Percentiles rank a stretch among this genome's conserved stretches.
Conservation (phyloP, 1,140 invertebrate species). For the Thalassaphorura encarpata region DNA sequence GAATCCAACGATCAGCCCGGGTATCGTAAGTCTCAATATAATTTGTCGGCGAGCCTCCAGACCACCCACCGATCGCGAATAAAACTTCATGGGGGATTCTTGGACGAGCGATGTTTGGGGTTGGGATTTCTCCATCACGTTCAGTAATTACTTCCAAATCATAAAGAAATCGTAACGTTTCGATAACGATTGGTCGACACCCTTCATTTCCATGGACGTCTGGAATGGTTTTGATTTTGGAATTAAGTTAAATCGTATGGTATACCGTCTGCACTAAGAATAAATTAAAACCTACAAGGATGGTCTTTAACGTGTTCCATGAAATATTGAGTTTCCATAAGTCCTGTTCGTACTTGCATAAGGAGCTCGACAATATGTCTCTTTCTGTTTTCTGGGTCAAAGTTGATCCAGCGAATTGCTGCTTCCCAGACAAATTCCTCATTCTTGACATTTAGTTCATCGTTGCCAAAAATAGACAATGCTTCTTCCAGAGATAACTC, state of each 20-base stretch:
- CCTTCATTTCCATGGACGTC: slow-evolving; percentile 51
- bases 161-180: slow-evolving; percentile 60
- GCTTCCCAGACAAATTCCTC: slow-evolving; percentile 57
- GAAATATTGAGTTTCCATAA: slow-evolving; percentile 70
- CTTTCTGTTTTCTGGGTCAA: slow-evolving; percentile 51
- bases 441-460: slow-evolving; percentile 50
- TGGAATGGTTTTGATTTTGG: slow-evolving; percentile 43
- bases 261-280: too few species aligned
- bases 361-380: slow-evolving; percentile 59
- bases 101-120: slow-evolving; percentile 52
- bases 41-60: slow-evolving; percentile 47
- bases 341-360: slow-evolving; percentile 66
- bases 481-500: slow-evolving; percentile 57
- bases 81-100: slow-evolving; percentile 54
- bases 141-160: slow-evolving; percentile 58
- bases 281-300: not conserved
- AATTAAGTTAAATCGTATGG: too few species aligned
- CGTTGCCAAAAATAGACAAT: slow-evolving; percentile 57
- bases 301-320: slow-evolving; percentile 47
- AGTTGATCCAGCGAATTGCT: slow-evolving; percentile 52
- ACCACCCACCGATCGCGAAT: slow-evolving; percentile 68
- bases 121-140: slow-evolving; percentile 48
- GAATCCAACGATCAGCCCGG: slow-evolving; percentile 61
- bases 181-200: slow-evolving; percentile 59
- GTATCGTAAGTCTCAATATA: slow-evolving; percentile 68